Evolutionary conservation across 2,888 invertebrate species (phyloP).

Genomic region (Oligia latruncula): DNA sequence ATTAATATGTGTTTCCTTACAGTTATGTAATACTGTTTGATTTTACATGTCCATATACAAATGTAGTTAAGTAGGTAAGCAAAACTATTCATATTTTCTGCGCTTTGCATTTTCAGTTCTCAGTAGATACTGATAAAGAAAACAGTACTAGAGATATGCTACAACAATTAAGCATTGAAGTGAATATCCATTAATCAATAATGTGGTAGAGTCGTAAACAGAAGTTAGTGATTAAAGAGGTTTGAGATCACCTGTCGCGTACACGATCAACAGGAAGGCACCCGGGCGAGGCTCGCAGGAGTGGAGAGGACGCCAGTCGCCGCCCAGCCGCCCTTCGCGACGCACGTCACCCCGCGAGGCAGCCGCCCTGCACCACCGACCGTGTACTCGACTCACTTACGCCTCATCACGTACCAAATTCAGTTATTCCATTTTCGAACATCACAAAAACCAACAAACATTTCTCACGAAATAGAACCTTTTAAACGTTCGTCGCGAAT

Average conservation of each 20-base stretch:
- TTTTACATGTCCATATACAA: background rate
- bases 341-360: slow-evolving; percentile 71
- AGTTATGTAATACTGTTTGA: background rate
- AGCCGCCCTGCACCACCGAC: slow-evolving; percentile 69
- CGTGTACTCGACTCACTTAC: slow-evolving; percentile 70
- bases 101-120: background rate
- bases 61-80: background rate
- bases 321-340: slow-evolving; percentile 87
- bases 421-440: slow-evolving; percentile 60
- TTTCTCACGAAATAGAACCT: slow-evolving; percentile 55
- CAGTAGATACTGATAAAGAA: background rate
- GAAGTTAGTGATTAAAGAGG: slow-evolving; percentile 73
- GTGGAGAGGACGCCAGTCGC: slow-evolving; percentile 83
- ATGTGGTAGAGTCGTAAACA: slow-evolving; percentile 66
- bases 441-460: slow-evolving; percentile 57
- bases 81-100: background rate
- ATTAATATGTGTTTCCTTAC: background rate
- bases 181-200: slow-evolving; percentile 61
- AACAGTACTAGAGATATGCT: background rate
- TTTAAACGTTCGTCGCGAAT: slow-evolving; percentile 58
- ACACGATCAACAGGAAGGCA: slow-evolving; percentile 86
- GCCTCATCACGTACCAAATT: slow-evolving; percentile 67
- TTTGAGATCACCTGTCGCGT: slow-evolving; percentile 87
- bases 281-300: slow-evolving; percentile 85
- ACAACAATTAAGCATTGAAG: slow-evolving; percentile 10